Base-by-base conservation (phyloP, 2,113 vertebrate species). In the Podarcis muralis region DNA sequence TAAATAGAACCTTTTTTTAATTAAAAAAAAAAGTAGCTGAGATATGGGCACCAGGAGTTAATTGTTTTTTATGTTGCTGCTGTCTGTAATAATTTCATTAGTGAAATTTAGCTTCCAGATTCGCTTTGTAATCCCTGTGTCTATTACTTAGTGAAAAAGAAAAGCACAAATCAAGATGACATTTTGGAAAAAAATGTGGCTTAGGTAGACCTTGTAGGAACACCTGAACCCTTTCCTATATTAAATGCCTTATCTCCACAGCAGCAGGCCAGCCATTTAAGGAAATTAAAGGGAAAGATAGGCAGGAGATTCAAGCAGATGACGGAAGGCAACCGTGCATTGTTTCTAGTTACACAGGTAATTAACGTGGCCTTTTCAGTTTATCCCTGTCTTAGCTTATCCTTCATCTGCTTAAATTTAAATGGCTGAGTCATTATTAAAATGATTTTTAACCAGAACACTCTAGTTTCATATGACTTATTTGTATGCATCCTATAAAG, bases 221-320 rank as follows among this genome's bases (percentile, higher is more conserved):
- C 95, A 96, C 93, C 93, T 97, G 96, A 97, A 97, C 96, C 96
- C 96, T 96, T 96, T 96, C 92, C 95, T 95, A 96, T 97, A 97
- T 97, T 97, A 97, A 97, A 97, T 94, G 94, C 95, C 95, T 96
- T 96, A 97, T 96, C 95, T 97, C 93, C 92, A 94, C 87, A 94
- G 93, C 94, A 94, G 92, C 32, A 84, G 86, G 93, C 71, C 88
- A 95, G 95, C 96, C 97, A 97, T 97, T 97, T 97, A 97, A 96
- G 96, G 97, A 97, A 97, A 97, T 97, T 97, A 97, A 97, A 97
- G 95, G 92, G 90, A 75, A 93, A 95, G 95, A 96, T 93, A 91
- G 93, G 89, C 94, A 79, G 32, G 92, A 95, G 95, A 93, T 77
- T 88, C 40, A 81, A 83, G 74, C 81, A 78, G 87, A 88, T 68